Evolutionary conservation across 2,888 invertebrate genomes (phyloP).

Genomic region (Erebia ligea): DNA sequence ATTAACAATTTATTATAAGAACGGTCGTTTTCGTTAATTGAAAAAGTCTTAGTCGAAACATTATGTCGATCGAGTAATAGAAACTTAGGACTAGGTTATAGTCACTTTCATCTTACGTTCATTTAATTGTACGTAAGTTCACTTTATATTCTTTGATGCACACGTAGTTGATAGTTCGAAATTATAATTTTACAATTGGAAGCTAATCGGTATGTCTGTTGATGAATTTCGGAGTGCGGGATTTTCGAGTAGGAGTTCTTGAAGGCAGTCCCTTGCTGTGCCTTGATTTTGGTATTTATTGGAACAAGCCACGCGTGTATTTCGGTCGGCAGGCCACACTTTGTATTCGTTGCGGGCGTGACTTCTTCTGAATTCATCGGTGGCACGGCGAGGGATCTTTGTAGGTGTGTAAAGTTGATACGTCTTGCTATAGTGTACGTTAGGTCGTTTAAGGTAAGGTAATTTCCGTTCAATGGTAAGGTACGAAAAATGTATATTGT

Average conservation of each 20-base stretch:
- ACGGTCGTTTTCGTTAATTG: constrained; percentile 60
- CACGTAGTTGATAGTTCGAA: constrained; percentile 71
- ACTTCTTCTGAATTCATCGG: constrained; percentile 35
- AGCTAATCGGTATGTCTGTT: constrained; percentile 76
- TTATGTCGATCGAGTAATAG: constrained; percentile 70
- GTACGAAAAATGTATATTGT: constrained; percentile 58
- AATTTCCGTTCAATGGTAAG: constrained; percentile 73
- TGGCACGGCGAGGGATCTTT: constrained; percentile 52
- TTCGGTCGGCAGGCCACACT: constrained; percentile 34
- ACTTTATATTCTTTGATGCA: constrained; percentile 75
- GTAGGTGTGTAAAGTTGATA: constrained; percentile 62
- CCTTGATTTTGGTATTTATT: constrained; percentile 32
- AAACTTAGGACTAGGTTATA: constrained; percentile 75
- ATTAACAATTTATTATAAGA: constrained; percentile 73
- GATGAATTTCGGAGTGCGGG: constrained; percentile 70
- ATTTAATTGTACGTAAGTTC: constrained; percentile 75
- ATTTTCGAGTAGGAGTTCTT: constrained; percentile 59
- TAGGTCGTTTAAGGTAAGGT: constrained; percentile 73
- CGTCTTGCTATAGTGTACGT: constrained; percentile 71
- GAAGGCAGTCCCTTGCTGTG: constrained; percentile 57
- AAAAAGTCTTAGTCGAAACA: constrained; percentile 66
- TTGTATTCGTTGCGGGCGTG: constrained; percentile 41
- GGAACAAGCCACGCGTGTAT: constrained; percentile 35
- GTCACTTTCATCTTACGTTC: constrained; percentile 73
- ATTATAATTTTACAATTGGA: constrained; percentile 72